phyloP scores from a whole-genome alignment of 2,888 invertebrate species.

The Andrena bicolor region DNA sequence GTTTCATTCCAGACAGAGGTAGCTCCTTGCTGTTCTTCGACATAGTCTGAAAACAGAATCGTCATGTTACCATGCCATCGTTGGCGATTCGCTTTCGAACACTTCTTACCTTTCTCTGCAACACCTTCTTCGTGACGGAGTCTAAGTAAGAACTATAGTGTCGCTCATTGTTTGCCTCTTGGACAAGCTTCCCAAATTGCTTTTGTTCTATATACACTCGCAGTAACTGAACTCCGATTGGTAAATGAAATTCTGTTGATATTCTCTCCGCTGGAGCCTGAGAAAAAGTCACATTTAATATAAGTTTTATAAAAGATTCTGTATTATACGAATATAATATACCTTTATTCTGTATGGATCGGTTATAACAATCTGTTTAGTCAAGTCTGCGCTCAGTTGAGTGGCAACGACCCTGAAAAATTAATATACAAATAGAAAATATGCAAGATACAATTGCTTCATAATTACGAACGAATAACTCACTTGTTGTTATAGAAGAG shows the following conservation, averaged over 20 bases:
- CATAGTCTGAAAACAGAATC: slow-evolving; percentile 83
- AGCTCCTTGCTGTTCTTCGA: slow-evolving; percentile 85
- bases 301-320: background rate
- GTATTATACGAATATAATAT: slow-evolving; percentile 40
- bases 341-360: slow-evolving; percentile 93
- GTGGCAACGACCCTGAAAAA: slow-evolving; percentile 91
- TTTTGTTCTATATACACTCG: slow-evolving; percentile 90
- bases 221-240: slow-evolving; percentile 92
- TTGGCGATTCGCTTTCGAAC: slow-evolving; percentile 1
- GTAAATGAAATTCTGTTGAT: slow-evolving; percentile 89
- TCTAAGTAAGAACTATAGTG: slow-evolving; percentile 74
- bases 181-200: slow-evolving; percentile 84
- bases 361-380: slow-evolving; percentile 92
- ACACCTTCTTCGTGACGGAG: slow-evolving; percentile 68
- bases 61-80: background rate
- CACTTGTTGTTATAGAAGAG: slow-evolving; percentile 96
- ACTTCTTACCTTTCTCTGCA: slow-evolving; percentile 73
- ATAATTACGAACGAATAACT: slow-evolving; percentile 16
- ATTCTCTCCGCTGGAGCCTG: slow-evolving; percentile 91
- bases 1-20: slow-evolving; percentile 88
- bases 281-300: slow-evolving; percentile 13
- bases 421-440: background rate
- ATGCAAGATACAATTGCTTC: background rate
- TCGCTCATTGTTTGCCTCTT: slow-evolving; percentile 77
- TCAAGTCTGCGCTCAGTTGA: slow-evolving; percentile 89